Conservation (phyloP, 2,797 vertebrate genomes). For the Phyllotis vaccarum region DNA sequence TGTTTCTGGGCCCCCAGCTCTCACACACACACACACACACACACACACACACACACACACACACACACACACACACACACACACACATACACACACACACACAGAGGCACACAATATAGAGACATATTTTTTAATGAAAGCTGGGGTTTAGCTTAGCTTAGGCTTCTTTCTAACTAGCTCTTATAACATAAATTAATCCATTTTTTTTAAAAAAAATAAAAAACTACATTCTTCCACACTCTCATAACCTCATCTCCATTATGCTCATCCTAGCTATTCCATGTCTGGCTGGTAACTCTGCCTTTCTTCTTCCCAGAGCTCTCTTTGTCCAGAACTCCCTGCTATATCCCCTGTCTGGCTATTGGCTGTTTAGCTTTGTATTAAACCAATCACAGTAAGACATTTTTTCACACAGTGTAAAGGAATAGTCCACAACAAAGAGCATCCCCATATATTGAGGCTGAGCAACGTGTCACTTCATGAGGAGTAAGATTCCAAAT, state of each 20-base stretch:
- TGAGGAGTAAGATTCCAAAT: neutral
- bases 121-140: neutral
- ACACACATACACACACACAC: too few species aligned
- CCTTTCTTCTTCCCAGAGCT: neutral
- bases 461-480: neutral
- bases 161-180: neutral
- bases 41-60: too few species aligned
- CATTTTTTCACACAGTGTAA: neutral
- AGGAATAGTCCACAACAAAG: neutral
- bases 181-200: neutral
- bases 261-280: neutral
- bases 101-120: too few species aligned
- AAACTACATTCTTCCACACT: neutral
- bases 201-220: neutral
- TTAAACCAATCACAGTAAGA: neutral
- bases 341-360: neutral
- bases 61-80: too few species aligned
- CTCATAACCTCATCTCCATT: neutral
- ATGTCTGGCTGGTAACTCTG: neutral
- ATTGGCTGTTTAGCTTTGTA: neutral
- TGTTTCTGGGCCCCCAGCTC: neutral
- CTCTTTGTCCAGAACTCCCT: neutral
- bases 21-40: neutral
- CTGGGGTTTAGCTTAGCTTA: neutral
- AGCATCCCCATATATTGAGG: neutral